phyloP scores from a whole-genome alignment of 2,888 invertebrate species.

The Malacosoma neustria region DNA sequence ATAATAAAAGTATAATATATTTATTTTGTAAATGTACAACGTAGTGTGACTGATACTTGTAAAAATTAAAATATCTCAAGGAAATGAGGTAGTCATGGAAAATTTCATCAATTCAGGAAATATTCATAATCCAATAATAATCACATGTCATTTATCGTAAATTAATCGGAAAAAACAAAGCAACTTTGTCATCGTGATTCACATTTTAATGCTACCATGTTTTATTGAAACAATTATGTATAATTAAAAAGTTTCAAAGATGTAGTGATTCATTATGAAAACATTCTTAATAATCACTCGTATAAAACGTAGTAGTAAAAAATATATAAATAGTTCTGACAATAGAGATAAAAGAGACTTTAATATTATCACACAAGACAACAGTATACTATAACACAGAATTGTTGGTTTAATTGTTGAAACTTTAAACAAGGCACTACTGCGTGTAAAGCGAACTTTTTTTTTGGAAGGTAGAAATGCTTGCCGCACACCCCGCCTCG shows the following conservation, averaged over 20 bases:
- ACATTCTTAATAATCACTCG: too few relatives aligned
- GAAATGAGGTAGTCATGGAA: background rate
- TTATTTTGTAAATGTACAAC: too few relatives aligned
- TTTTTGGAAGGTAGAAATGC: too few relatives aligned
- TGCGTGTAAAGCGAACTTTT: too few relatives aligned
- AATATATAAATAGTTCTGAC: constrained; percentile 5
- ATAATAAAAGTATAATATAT: too few relatives aligned
- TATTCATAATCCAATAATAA: background rate
- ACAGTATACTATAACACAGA: too few relatives aligned
- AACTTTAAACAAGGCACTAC: too few relatives aligned
- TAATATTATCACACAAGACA: too few relatives aligned
- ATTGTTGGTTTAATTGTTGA: too few relatives aligned
- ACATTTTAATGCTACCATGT: background rate
- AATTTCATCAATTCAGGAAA: background rate
- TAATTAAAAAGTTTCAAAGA: background rate
- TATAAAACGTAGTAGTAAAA: constrained; percentile 6
- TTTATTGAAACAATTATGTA: background rate
- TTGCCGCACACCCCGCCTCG: too few relatives aligned
- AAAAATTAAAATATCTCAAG: background rate
- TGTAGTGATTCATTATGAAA: too few relatives aligned
- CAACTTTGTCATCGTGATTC: constrained; percentile 3
- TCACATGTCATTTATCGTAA: background rate
- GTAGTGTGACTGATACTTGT: too few relatives aligned
- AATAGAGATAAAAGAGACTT: background rate
- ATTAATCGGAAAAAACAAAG: background rate